phyloP scores from a whole-genome alignment of 2,113 vertebrate species.

The Gymnorhina tibicen region DNA sequence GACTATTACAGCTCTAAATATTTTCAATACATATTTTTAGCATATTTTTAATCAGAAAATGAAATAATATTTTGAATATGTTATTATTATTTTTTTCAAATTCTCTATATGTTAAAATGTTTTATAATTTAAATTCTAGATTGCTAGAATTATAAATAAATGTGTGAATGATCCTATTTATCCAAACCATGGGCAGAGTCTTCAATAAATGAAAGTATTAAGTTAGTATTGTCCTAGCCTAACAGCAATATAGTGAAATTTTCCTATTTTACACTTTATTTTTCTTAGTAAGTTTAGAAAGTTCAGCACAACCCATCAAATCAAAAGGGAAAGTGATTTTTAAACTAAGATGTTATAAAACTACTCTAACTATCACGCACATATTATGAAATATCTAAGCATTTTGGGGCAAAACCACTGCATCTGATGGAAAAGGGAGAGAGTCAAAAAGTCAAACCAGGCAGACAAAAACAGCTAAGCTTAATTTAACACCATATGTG shows the following conservation, averaged over 20 bases:
- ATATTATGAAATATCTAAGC: not conserved
- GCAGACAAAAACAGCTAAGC: not conserved
- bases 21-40: not conserved
- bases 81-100: not conserved
- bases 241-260: not conserved
- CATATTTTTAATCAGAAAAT: not conserved
- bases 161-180: not conserved
- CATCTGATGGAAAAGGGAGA: not conserved
- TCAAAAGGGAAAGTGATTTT: not conserved
- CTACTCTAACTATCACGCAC: not conserved
- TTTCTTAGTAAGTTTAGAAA: not conserved
- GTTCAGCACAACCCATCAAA: not conserved
- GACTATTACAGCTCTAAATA: not conserved
- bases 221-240: not conserved
- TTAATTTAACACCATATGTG: conserved; percentile 32
- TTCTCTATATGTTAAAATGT: not conserved
- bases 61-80: not conserved
- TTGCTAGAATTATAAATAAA: not conserved
- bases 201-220: not conserved
- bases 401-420: not conserved
- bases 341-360: not conserved
- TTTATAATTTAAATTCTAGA: not conserved
- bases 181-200: not conserved
- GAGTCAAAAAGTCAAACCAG: conserved; percentile 25
- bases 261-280: not conserved